Evolutionary conservation across 2,113 vertebrate species (phyloP), one percentile per base, ranked within the genome.

Genomic region (Chaenogobius annularis): DNA sequence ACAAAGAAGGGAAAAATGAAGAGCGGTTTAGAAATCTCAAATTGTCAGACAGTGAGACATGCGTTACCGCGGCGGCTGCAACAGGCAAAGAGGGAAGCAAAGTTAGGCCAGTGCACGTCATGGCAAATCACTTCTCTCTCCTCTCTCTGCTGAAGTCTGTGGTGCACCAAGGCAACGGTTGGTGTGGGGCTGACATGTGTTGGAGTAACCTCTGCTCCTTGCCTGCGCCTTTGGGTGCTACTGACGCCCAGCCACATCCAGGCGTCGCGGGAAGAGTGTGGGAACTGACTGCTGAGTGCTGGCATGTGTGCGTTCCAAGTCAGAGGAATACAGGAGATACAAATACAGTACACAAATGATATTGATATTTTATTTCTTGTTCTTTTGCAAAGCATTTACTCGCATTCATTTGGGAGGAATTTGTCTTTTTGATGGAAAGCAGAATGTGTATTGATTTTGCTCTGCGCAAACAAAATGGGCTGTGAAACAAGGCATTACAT

Each of bases 171-270:
- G 92, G 93, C 91, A 93, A 93, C 92, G 87, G 85, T 85, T 89
- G 87, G 89, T 91, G 88, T 74, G 85, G 84, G 88, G 72, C 89
- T 93, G 92, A 93, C 92, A 93, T 90, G 93, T 92, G 93, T 93
- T 92, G 91, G 90, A 90, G 92, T 93, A 94, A 93, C 92, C 92
- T 93, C 91, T 93, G 89, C 89, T 92, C 90, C 68, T n/a, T 54
- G 81, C 90, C 68, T 54, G 81, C 10, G 83, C 84, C 89, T 78
- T 77, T 79, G 86, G 86, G 88, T 84, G 83, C 87, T 84, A 86
- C 88, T 87, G 87, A 87, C 68, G 66, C 81, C n/a, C 86, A 77
- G 83, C 87, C 87, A 75, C 80, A 79, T 72, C 83, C 80, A 47
- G 82, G 81, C 84, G 35, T 63, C 81, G 48, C 64, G 74, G 73